Conservation (phyloP, 2,797 vertebrate genomes). For the Vultur gryphus region DNA sequence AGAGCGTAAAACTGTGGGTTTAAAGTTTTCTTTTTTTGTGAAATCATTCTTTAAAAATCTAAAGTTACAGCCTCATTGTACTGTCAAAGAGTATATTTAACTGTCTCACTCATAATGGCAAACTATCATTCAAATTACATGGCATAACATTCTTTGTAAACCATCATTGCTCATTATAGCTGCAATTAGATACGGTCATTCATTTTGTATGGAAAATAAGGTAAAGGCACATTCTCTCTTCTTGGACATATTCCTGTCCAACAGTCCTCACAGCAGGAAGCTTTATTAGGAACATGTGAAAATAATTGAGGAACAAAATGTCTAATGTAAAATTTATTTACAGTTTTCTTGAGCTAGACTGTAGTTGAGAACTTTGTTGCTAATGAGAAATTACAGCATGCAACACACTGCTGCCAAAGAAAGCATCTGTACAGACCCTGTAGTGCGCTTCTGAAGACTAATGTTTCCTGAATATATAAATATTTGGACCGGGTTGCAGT, state of each 20-base stretch:
- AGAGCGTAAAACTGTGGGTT: neutral
- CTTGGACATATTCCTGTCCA: neutral
- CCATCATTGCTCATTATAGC: neutral
- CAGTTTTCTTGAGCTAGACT: neutral
- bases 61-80: neutral
- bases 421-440: neutral
- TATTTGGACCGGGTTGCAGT: neutral
- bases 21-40: neutral
- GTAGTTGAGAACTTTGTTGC: neutral
- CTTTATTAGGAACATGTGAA: neutral
- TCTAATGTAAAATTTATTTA: conserved; percentile 24
- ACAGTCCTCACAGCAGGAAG: neutral
- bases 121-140: neutral
- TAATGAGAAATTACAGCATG: conserved; percentile 37
- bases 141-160: neutral
- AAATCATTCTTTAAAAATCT: neutral
- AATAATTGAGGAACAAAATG: conserved; percentile 19
- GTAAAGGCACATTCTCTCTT: neutral
- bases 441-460: neutral
- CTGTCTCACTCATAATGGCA: neutral
- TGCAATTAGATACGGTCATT: neutral
- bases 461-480: neutral
- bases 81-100: neutral
- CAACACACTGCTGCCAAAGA: neutral
- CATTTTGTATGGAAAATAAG: neutral